A percentile compares a stretch with the other conserved stretches of the same genome.
Evolutionary conservation across 1,140 invertebrate genomes (phyloP).

Genomic region (Yoshiicerus persimilis): DNA sequence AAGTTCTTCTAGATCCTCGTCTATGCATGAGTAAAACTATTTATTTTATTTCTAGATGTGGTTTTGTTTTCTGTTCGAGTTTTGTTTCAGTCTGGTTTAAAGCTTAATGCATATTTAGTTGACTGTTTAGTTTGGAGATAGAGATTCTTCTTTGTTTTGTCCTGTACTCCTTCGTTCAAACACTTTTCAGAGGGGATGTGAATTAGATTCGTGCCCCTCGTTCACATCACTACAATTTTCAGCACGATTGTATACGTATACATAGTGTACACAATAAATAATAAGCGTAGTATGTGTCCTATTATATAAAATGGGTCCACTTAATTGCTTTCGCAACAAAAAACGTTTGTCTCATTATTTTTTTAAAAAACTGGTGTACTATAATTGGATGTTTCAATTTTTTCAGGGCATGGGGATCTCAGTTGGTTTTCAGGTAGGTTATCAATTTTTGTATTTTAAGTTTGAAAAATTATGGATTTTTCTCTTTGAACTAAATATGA

Average conservation of each 20-base stretch:
- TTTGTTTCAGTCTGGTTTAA: background rate
- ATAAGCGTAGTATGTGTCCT: background rate
- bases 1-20: background rate
- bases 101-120: background rate
- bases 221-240: background rate
- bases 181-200: background rate
- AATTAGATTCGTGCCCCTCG: background rate
- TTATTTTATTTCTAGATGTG: background rate
- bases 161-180: background rate
- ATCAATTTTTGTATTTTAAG: too few species aligned
- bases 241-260: background rate
- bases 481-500: constrained; percentile 8
- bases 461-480: background rate
- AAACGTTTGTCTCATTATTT: background rate
- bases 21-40: background rate
- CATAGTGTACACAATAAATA: background rate
- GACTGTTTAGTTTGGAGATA: too few species aligned
- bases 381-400: background rate
- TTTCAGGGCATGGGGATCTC: constrained; percentile 12
- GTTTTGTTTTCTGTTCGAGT: background rate
- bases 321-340: background rate
- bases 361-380: background rate
- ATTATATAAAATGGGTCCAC: background rate
- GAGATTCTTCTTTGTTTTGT: background rate
- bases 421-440: constrained; percentile 25